Evolutionary conservation across 2,113 vertebrate genomes (phyloP).

Genomic region (Heliornis fulica): DNA sequence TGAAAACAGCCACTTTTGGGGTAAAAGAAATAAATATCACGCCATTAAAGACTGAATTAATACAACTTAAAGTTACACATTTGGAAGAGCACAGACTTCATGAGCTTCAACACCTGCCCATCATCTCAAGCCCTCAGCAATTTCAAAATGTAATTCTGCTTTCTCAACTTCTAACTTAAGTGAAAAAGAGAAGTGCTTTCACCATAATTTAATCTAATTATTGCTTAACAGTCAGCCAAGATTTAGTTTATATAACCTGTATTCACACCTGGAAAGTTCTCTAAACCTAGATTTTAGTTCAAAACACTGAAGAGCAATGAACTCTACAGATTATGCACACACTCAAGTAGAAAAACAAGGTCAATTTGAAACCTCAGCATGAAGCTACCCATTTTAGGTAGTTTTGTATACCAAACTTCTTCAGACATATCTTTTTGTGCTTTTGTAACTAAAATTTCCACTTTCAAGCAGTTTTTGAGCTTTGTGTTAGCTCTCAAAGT

Average conservation of each 20-base stretch:
- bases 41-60: not conserved
- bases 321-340: not conserved
- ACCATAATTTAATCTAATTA: not conserved
- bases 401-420: not conserved
- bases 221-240: not conserved
- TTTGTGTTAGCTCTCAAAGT: not conserved
- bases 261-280: not conserved
- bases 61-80: not conserved
- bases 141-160: not conserved
- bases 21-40: not conserved
- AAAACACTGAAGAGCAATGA: not conserved
- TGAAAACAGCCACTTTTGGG: not conserved
- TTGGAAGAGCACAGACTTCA: not conserved
- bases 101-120: not conserved
- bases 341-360: not conserved
- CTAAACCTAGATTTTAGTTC: not conserved
- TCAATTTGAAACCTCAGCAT: not conserved
- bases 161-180: not conserved
- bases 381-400: not conserved
- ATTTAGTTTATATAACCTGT: not conserved
- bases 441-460: not conserved
- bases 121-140: not conserved
- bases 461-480: not conserved
- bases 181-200: not conserved
- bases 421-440: not conserved